Conservation (phyloP, 2,888 invertebrate species). For the Pyrgus malvae region DNA sequence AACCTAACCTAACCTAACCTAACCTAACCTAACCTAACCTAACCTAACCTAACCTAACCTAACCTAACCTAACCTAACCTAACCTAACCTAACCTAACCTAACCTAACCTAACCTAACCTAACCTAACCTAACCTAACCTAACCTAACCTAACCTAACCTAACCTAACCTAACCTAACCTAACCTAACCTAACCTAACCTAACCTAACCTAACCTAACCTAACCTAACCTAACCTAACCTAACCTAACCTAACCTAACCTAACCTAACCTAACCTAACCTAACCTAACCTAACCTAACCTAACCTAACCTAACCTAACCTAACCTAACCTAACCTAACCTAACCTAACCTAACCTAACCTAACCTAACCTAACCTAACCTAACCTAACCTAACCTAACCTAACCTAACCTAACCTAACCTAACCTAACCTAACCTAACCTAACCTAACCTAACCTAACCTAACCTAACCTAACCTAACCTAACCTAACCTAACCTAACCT, state of each 20-base stretch:
- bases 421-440: constrained; percentile 4
- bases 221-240: constrained; percentile 6
- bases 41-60: constrained; percentile 4
- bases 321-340: constrained; percentile 7
- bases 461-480: background rate
- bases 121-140: constrained; percentile 4
- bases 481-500: constrained; percentile 1
- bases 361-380: constrained; percentile 27
- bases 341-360: constrained; percentile 21
- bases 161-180: constrained; percentile 5
- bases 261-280: constrained; percentile 6
- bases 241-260: constrained; percentile 6
- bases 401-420: constrained; percentile 19
- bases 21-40: constrained; percentile 4
- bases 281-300: constrained; percentile 6
- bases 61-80: constrained; percentile 4
- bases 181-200: constrained; percentile 6
- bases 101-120: constrained; percentile 4
- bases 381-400: constrained; percentile 20
- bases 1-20: constrained; percentile 4
- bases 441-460: constrained; percentile 4
- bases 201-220: constrained; percentile 6
- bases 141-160: constrained; percentile 4
- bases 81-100: constrained; percentile 4
- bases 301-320: constrained; percentile 6